Percentiles rank a stretch among this genome's conserved stretches.
Conservation (phyloP, 2,888 invertebrate species). For the Gastrophysa polygoni region DNA sequence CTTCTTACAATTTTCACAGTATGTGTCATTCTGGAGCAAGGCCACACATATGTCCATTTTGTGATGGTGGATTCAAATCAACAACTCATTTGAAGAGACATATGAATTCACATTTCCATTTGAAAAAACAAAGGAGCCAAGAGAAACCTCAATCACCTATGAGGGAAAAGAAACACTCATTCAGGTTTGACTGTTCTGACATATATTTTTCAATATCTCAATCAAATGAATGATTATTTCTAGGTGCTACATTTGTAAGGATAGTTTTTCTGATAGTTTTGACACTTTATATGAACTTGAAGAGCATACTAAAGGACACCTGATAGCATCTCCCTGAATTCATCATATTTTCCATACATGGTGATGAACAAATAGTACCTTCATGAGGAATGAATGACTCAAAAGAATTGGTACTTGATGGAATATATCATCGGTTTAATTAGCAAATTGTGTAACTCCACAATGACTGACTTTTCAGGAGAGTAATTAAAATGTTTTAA, state of each 20-base stretch:
- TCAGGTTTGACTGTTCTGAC: no score
- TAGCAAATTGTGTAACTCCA: no score
- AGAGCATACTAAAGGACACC: neutral
- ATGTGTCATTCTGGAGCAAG: slow-evolving; percentile 68
- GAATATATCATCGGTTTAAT: no score
- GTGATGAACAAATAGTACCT: no score
- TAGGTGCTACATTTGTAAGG: neutral
- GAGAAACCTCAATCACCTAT: neutral
- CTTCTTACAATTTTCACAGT: slow-evolving; percentile 73
- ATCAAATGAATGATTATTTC: neutral
- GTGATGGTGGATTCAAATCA: slow-evolving; percentile 67
- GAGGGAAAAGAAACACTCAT: neutral
- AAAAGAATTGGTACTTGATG: no score
- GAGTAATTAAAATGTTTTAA: no score
- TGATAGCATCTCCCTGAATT: neutral
- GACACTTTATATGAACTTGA: neutral
- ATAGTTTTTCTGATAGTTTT: neutral
- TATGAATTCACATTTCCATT: slow-evolving; percentile 70
- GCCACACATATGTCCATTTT: slow-evolving; percentile 65
- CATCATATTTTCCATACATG: no score
- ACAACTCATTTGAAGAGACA: slow-evolving; percentile 72
- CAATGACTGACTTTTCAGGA: no score
- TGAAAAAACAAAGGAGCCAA: slow-evolving; percentile 51
- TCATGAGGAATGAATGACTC: no score
- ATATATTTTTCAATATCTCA: neutral